Conservation (phyloP, 2,888 invertebrate species). For the Hipparchia sbordonii region DNA sequence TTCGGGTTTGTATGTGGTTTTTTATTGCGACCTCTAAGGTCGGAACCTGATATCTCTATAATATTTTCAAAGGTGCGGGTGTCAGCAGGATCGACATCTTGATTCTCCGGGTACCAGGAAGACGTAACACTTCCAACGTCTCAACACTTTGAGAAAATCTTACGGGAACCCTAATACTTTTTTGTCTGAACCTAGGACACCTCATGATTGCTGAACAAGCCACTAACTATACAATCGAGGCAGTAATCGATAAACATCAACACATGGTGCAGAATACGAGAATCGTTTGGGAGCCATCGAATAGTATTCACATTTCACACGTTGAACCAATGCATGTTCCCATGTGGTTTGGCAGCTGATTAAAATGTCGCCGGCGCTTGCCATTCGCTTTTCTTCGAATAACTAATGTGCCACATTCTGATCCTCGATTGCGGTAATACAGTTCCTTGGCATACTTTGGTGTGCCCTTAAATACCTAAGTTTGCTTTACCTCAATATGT, state of each 20-base stretch:
- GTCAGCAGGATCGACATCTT: too few species aligned
- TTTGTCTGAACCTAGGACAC: too few species aligned
- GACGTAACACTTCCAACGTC: too few species aligned
- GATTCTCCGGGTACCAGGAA: too few species aligned
- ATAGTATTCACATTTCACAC: not conserved
- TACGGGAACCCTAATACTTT: too few species aligned
- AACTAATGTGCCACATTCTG: conserved; percentile 33
- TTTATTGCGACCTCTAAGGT: too few species aligned
- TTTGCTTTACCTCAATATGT: not conserved
- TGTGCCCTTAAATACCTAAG: conserved; percentile 11
- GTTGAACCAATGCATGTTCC: conserved; percentile 23
- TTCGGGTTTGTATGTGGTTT: too few species aligned
- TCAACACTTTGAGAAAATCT: too few species aligned
- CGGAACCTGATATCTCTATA: too few species aligned
- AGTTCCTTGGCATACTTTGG: conserved; percentile 25
- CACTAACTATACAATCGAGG: too few species aligned
- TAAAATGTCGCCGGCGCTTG: conserved; percentile 40
- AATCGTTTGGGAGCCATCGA: not conserved
- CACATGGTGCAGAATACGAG: not conserved
- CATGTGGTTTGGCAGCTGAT: conserved; percentile 36
- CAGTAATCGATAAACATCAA: not conserved
- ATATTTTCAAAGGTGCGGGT: too few species aligned
- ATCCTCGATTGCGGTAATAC: conserved; percentile 24
- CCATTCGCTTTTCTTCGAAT: conserved; percentile 39
- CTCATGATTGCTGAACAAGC: too few species aligned